phyloP scores from a whole-genome alignment of 2,888 invertebrate genomes.

The Limnephilus auricula region DNA sequence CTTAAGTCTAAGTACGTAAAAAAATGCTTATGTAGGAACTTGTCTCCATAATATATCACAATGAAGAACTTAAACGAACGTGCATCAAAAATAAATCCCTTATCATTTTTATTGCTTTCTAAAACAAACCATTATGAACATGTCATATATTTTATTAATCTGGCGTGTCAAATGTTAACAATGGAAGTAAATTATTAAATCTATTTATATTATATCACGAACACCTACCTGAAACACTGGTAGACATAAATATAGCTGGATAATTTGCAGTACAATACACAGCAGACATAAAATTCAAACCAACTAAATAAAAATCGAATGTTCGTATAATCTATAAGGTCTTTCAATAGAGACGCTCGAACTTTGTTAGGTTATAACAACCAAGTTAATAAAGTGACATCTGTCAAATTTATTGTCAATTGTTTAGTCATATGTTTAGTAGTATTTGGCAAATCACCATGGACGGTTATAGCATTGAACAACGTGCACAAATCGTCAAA shows the following conservation, averaged over 20 bases:
- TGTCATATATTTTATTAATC: not conserved
- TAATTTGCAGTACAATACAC: not conserved
- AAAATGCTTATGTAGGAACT: too few relatives aligned
- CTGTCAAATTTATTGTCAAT: too few relatives aligned
- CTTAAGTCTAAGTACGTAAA: not conserved
- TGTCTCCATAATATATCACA: not conserved
- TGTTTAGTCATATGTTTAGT: too few relatives aligned
- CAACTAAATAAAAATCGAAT: too few relatives aligned
- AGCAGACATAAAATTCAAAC: not conserved
- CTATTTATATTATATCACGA: not conserved
- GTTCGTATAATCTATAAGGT: too few relatives aligned
- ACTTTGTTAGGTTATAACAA: too few relatives aligned
- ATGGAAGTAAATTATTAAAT: not conserved
- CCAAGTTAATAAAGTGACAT: too few relatives aligned
- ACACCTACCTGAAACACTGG: not conserved
- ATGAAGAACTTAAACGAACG: not conserved
- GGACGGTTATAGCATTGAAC: too few relatives aligned
- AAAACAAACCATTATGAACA: not conserved
- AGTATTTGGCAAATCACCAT: too few relatives aligned
- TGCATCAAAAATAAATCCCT: not conserved
- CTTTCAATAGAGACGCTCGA: too few relatives aligned
- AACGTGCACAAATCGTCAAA: too few relatives aligned
- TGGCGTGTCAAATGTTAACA: not conserved
- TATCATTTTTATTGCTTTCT: not conserved
- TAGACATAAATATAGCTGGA: not conserved